Base-by-base conservation (phyloP, 2,797 vertebrate genomes). In the Myiotriccus ornatus region DNA sequence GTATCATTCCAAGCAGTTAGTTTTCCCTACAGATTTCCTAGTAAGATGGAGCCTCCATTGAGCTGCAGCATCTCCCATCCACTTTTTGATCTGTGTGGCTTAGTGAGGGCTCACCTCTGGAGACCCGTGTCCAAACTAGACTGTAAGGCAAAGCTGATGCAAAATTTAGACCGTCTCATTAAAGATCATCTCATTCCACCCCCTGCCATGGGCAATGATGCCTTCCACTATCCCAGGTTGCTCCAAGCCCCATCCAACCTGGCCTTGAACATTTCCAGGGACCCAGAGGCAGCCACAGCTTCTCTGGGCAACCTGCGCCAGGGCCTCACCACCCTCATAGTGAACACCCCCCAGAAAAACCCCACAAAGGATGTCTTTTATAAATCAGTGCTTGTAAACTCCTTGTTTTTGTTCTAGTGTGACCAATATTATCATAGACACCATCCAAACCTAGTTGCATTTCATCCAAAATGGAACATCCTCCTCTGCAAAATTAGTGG, bases 141-240 rank as follows among this genome's bases (percentile, higher is more conserved):
- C 12, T 64, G 79, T 25, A 50, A 56, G 34, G 56, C 65, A 82
- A 89, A 78, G 7, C 9, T 50, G 30, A 70, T 63, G 43, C 50
- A 83, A 67, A n/a, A 34, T 74, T 70, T 30, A 52, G 35, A 35
- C 30, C 6, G 10, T 28, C 27, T 50, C 49, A 50, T 28, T n/a
- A 44, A 56, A 63, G 1, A 8, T 5, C 2, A 13, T 56, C 20
- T n/a, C 8, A 10, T 44, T 44, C 47, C 28, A 18, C 23, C 3
- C 32, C 5, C 7, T 35, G 34, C 18, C 34, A 32, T 11, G 14
- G 5, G 5, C 9, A 62, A 16, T 15, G 27, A 47, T 2, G 9
- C 2, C 1, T 69, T 12, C 22, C 27, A 21, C 6, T 10, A 0
- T 1, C 4, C 19, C 9, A 56, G 6, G 9, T 0, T 18, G 28